Conservation (phyloP, 2,888 invertebrate genomes). For the Isoperla grammatica region DNA sequence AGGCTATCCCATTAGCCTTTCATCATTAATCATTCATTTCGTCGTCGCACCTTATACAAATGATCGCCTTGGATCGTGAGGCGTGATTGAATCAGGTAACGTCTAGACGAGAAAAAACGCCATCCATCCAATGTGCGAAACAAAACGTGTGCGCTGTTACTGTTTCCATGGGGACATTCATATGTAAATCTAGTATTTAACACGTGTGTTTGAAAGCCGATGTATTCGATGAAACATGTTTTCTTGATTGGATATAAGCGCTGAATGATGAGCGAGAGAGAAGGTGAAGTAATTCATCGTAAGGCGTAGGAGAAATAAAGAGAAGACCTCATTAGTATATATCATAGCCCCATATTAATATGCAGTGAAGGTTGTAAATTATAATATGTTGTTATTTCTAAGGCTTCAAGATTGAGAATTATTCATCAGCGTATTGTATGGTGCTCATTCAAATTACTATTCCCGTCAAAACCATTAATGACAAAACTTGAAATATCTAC, state of each 20-base stretch:
- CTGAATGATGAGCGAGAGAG: constrained; percentile 14
- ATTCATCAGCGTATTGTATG: no score
- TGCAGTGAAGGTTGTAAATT: background rate
- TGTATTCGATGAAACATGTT: background rate
- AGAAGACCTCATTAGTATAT: constrained; percentile 21
- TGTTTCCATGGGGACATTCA: constrained; percentile 14
- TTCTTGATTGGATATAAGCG: background rate
- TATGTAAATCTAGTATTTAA: constrained; percentile 24
- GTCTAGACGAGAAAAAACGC: background rate
- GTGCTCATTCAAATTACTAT: no score
- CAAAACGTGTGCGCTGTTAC: no score
- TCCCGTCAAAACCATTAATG: no score
- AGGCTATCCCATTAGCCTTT: background rate
- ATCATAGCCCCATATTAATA: constrained; percentile 24
- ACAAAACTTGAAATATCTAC: no score
- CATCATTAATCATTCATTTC: constrained; percentile 1
- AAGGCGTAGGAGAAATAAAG: constrained; percentile 24
- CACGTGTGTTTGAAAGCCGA: constrained; percentile 4
- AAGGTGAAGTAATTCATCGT: constrained; percentile 18
- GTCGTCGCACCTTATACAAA: background rate
- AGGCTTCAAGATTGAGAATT: no score
- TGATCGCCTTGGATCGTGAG: background rate
- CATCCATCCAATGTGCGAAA: background rate
- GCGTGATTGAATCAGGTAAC: background rate
- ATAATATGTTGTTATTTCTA: no score